Evolutionary conservation across 2,888 invertebrate genomes (phyloP).

Genomic region (Nemapogon koenigi): DNA sequence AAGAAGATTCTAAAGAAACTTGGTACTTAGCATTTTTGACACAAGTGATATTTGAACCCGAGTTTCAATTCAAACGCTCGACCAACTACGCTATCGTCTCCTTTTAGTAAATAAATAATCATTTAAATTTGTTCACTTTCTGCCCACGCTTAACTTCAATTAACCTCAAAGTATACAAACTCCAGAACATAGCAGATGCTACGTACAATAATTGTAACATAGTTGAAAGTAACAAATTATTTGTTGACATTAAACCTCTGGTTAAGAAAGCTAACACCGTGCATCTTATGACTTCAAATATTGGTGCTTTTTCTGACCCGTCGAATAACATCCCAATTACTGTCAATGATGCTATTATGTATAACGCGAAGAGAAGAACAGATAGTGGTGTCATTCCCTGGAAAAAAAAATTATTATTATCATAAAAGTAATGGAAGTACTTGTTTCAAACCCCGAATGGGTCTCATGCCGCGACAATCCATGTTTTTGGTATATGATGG

Average conservation of each 20-base stretch:
- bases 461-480: too few relatives aligned
- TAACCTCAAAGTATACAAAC: slow-evolving; percentile 64
- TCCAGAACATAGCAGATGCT: slow-evolving; percentile 69
- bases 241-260: slow-evolving; percentile 36
- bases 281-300: slow-evolving; percentile 71
- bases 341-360: slow-evolving; percentile 72
- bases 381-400: slow-evolving; percentile 69
- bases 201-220: slow-evolving; percentile 64
- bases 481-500: too few relatives aligned
- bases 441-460: too few relatives aligned
- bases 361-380: slow-evolving; percentile 64
- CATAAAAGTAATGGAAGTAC: not conserved
- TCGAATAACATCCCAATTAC: slow-evolving; percentile 77
- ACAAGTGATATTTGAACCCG: too few relatives aligned
- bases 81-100: too few relatives aligned
- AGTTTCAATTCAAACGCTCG: too few relatives aligned
- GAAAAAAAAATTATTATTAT: slow-evolving; percentile 16
- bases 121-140: not conserved
- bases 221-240: slow-evolving; percentile 41
- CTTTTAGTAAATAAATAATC: not conserved
- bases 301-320: slow-evolving; percentile 64
- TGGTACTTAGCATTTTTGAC: too few relatives aligned
- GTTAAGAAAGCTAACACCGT: slow-evolving; percentile 61
- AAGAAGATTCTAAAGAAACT: too few relatives aligned
- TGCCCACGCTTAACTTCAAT: slow-evolving; percentile 47